Base-by-base conservation (phyloP, 2,888 invertebrate species). In the Magallana nippona region DNA sequence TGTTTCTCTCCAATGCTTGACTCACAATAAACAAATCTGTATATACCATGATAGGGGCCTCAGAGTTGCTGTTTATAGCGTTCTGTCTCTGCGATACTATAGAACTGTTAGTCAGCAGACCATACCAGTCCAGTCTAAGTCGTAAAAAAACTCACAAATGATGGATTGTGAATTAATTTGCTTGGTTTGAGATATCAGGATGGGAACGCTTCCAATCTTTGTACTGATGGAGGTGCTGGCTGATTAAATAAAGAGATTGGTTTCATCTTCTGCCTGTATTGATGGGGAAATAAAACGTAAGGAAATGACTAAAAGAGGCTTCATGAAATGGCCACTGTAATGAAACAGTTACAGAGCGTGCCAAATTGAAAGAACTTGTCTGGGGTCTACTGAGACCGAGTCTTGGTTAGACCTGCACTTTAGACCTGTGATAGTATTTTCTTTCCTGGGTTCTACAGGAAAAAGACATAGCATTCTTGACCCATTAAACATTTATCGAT, bases 241-340 rank as follows among this genome's bases (percentile, higher is more conserved):
- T 27, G 71, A 71, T 71, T 71, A 71, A 71, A 27, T 71, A 71
- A 71, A 71, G 71, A 71, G 71, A 71, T 71, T 71, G 71, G 32
- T 71, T 71, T 71, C 71, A 71, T 71, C 71, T 22, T 71, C 71
- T 13, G 32, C 22, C 2, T 11, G 32, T 27, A 71, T 27, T 22
- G 27, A 32, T 71, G 71, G 32, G 27, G 15, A 71, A 71, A 71
- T 71, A 71, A 71, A 71, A 27, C 32, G 32, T 71, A 15, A 27
- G 32, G 71, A 27, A 71, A 15, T 1, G 60, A 71, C 44, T 13
- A 62, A 1, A 62, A 62, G 60, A 62, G 62, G n/a, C 62, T 62
- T 10, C 62, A 62, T 22, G 22, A 62, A 62, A 19, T 62, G 62
- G 15, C 60, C 60, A 60, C 10, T 1, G 60, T n/a, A 60, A 60